Evolutionary conservation across 2,797 vertebrate species (phyloP), one percentile per base, ranked within the genome.

Genomic region (Labroides dimidiatus): DNA sequence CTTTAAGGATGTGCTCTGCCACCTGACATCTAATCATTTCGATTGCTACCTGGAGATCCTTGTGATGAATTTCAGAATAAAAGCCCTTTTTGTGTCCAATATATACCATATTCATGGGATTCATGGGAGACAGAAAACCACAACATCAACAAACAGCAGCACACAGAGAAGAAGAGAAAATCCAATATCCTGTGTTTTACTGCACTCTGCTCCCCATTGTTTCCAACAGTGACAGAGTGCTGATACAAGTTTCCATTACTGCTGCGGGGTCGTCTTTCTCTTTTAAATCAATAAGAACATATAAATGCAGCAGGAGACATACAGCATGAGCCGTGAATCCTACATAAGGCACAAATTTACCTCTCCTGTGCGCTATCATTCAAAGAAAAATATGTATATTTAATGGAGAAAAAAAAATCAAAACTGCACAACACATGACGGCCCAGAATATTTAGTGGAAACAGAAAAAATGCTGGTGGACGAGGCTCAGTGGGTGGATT

Each of bases 251-350:
- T 84, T 86, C 78, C 71, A 72, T 86, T 74, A 77, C 69, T 48
- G 78, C 69, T 64, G 64, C 80, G 7, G 81, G 53, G 17, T 52
- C 5, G 23, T 69, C 64, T 77, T 73, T 76, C 72, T 72, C 49
- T 53, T 80, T 69, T 30, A 69, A 80, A 88, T 80, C 83, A 73
- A 82, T 87, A 83, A 63, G 62, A 69, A 72, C 76, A 75, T 44
- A 71, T 36, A 63, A 69, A 78, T 14, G 20, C 66, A 63, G 41
- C 37, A 65, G 62, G 68, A 72, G 51, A 67, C 41, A 33, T 39
- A 14, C 17, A 37, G 64, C 36, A 14, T 47, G 64, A 85, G 54
- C 74, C 74, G 74, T 63, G 77, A 43, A 51, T 66, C 56, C 57
- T 45, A 47, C 77, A 78, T 61, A 49, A 55, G 74, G 77, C 65